Evolutionary conservation across 1,140 invertebrate species (phyloP).

Genomic region (Mamestra configurata): DNA sequence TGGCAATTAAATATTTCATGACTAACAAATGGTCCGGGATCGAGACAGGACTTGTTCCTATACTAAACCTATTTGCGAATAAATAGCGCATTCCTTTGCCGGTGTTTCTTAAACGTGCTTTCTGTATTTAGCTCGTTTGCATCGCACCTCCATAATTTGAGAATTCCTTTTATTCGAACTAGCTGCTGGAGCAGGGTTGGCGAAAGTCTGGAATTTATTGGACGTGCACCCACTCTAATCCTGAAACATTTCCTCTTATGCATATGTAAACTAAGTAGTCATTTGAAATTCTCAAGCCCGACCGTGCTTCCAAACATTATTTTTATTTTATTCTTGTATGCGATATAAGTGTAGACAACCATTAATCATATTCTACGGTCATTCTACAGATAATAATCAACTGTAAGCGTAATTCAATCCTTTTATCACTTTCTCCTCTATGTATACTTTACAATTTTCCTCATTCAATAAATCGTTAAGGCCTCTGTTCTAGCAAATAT

Average conservation of each 20-base stretch:
- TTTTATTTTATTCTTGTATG: background rate
- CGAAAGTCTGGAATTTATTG: background rate
- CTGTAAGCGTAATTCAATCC: background rate
- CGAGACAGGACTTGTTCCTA: background rate
- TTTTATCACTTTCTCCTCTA: conserved; percentile 3
- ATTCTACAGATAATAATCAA: background rate
- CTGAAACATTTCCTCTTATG: background rate
- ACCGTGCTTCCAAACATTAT: background rate
- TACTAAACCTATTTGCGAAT: conserved; percentile 42
- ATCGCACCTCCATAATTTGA: conserved; percentile 52
- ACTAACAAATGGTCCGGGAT: conserved; percentile 6
- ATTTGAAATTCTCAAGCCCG: background rate
- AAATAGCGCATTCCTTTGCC: conserved; percentile 45
- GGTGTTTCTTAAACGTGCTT: conserved; percentile 42
- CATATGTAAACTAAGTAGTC: background rate
- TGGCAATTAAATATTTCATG: conserved; percentile 33
- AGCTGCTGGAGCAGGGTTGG: conserved; percentile 32
- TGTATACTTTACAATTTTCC: background rate
- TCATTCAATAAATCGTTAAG: background rate
- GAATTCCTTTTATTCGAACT: conserved; percentile 50
- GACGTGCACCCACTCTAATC: background rate
- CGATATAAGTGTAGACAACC: background rate
- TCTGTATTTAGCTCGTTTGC: conserved; percentile 53
- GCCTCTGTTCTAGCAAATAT: conserved; percentile 6
- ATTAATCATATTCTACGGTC: background rate